Conservation (phyloP, 2,888 invertebrate species). For the Muschampia plurimacula region DNA sequence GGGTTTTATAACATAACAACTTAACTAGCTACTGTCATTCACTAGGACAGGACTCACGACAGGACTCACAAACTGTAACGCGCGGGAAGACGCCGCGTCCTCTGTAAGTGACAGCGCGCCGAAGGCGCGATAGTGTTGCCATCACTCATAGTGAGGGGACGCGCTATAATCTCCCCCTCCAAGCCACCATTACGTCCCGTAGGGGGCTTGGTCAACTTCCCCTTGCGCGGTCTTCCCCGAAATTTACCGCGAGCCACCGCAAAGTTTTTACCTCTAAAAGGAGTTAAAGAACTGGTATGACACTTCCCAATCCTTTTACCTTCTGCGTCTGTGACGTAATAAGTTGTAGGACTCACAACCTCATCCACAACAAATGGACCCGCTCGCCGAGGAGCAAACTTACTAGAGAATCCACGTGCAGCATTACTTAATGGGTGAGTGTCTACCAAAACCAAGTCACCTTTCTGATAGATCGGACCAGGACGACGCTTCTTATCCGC, state of each 20-base stretch:
- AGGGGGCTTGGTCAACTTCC: background rate
- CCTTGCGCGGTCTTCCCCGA: background rate
- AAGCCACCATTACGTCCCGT: slow-evolving; percentile 4
- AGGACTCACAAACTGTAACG: no score
- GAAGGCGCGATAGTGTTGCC: no score
- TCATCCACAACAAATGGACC: background rate
- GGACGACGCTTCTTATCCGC: background rate
- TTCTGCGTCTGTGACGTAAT: background rate
- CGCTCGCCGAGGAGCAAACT: background rate
- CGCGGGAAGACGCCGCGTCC: no score
- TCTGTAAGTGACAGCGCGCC: no score
- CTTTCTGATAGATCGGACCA: background rate
- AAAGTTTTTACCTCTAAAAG: background rate
- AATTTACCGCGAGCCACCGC: background rate
- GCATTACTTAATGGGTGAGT: background rate
- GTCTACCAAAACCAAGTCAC: background rate
- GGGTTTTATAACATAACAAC: no score
- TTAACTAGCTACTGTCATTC: no score
- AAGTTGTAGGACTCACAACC: background rate
- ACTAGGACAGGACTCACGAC: no score
- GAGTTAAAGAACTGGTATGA: background rate
- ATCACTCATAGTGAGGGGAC: background rate
- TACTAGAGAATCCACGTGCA: background rate
- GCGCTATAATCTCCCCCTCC: background rate
- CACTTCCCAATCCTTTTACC: background rate